These are phyloP conservation scores for Natrix natrix DNA, from an alignment of 2,797 vertebrate genomes.

Conservation along the genomic window DNA sequence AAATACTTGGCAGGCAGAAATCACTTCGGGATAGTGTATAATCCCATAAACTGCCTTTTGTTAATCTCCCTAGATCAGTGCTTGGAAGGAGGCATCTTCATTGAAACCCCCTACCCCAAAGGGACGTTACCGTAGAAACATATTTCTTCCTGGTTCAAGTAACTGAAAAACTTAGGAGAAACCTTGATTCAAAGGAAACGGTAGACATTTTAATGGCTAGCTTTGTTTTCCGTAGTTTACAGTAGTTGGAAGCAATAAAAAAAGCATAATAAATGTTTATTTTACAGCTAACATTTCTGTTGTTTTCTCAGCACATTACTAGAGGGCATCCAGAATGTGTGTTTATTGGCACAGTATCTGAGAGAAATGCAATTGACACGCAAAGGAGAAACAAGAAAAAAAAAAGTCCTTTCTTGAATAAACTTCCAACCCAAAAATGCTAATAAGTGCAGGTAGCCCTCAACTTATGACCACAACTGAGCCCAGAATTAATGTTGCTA, in stretches of 20 bases:
- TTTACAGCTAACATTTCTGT: conserved; percentile 55
- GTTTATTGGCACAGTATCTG: neutral
- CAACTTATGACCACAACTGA: too few species aligned
- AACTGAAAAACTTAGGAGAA: conserved; percentile 68
- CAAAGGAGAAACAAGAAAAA: neutral
- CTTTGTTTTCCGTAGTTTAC: conserved; percentile 70
- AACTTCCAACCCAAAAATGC: neutral
- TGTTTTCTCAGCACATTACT: conserved; percentile 37
- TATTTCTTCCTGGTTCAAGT: conserved; percentile 77
- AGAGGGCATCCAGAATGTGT: neutral
- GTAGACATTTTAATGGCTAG: conserved; percentile 79
- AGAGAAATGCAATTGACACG: neutral
- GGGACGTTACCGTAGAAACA: conserved; percentile 73
- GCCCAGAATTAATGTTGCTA: too few species aligned
- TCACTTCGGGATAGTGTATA: conserved; percentile 62
- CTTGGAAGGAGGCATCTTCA: conserved; percentile 68
- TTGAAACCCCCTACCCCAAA: conserved; percentile 58
- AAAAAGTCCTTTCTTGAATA: neutral
- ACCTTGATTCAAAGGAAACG: conserved; percentile 78
- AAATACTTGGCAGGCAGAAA: conserved; percentile 60
- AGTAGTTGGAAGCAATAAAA: conserved; percentile 67
- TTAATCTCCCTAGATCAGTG: conserved; percentile 71
- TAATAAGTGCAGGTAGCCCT: neutral
- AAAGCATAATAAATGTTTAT: conserved; percentile 66
- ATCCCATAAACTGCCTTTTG: conserved; percentile 77